Conservation (phyloP, 2,113 vertebrate species). For the Sander lucioperca region DNA sequence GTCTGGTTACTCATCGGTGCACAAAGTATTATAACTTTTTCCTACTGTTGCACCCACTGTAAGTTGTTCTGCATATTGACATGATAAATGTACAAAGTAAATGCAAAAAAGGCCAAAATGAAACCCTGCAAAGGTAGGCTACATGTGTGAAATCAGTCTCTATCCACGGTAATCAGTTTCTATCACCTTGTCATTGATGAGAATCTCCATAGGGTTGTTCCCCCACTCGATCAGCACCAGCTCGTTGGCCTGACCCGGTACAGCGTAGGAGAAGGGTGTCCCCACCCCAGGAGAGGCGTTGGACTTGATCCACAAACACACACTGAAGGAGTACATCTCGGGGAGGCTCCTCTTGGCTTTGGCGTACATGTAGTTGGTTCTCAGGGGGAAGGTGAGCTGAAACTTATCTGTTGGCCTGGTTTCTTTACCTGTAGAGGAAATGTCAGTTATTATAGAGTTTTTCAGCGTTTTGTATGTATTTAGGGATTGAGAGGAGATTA, state of each 20-base stretch:
- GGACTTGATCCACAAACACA: conserved; percentile 98
- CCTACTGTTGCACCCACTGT: background rate
- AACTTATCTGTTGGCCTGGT: conserved; percentile 91
- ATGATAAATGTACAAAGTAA: no score
- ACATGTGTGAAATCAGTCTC: background rate
- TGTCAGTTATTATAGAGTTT: background rate
- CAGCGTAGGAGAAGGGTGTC: conserved; percentile 95
- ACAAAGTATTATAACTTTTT: background rate
- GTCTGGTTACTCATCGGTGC: conserved; percentile 17
- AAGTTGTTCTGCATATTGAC: background rate
- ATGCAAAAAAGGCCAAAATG: background rate
- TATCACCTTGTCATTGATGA: conserved; percentile 96
- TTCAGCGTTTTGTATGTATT: background rate
- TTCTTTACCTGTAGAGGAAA: conserved; percentile 83
- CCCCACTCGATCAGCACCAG: conserved; percentile 98
- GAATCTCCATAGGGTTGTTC: conserved; percentile 97
- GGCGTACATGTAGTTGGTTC: conserved; percentile 99
- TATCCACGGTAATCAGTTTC: background rate
- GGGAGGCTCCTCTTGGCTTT: conserved; percentile 96
- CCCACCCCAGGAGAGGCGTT: conserved; percentile 94
- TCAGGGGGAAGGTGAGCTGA: conserved; percentile 94
- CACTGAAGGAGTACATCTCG: conserved; percentile 96
- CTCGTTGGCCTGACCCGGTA: conserved; percentile 94
- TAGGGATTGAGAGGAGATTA: background rate
- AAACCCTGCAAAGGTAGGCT: background rate